Conservation (phyloP, 2,888 invertebrate genomes). For the Agrotis ipsilon region DNA sequence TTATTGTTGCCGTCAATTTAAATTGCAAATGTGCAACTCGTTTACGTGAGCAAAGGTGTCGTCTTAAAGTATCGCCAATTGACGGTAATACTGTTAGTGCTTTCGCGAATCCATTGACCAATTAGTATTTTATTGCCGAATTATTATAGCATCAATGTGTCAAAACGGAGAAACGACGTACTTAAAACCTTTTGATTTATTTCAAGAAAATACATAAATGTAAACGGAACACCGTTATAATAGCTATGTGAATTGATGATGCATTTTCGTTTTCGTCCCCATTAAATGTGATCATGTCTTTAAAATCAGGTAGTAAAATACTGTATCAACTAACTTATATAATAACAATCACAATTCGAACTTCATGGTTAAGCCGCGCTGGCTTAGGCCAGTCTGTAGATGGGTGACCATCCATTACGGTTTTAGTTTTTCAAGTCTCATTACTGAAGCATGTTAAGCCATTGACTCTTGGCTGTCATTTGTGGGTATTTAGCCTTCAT, state of each 20-base stretch:
- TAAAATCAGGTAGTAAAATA: background rate
- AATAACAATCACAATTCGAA: too few species aligned
- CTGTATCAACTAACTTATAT: background rate
- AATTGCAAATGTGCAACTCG: constrained; percentile 59
- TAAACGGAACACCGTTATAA: too few species aligned
- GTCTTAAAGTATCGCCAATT: constrained; percentile 61
- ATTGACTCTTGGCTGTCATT: too few species aligned
- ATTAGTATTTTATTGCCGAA: constrained; percentile 49
- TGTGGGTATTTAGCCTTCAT: too few species aligned
- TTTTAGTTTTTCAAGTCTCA: too few species aligned
- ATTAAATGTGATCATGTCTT: background rate
- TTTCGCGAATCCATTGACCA: constrained; percentile 42
- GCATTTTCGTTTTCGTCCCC: background rate
- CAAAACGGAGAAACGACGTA: constrained; percentile 22
- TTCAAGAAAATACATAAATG: background rate
- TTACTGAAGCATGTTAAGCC: too few species aligned
- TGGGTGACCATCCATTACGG: too few species aligned
- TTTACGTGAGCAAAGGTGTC: constrained; percentile 63
- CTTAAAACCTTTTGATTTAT: constrained; percentile 1
- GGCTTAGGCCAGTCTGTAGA: too few species aligned
- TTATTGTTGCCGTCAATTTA: constrained; percentile 54
- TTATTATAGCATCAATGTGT: constrained; percentile 31
- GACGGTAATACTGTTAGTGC: constrained; percentile 44
- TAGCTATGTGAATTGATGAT: background rate
- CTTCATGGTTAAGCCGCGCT: too few species aligned